Conservation (phyloP, 1,140 invertebrate species). For the Hydropsyche tenuis region DNA sequence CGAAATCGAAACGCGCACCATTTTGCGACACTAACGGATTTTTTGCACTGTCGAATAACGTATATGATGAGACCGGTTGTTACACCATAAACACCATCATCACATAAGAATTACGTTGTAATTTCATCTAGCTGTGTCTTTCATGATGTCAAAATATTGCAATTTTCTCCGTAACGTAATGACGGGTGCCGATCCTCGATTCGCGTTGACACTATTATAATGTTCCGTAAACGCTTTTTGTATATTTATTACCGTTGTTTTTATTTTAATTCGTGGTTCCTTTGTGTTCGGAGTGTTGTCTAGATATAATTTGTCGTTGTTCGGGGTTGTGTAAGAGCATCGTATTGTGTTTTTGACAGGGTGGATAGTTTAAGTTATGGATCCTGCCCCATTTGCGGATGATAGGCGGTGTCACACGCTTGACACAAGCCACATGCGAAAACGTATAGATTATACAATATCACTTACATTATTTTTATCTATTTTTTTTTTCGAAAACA, state of each 20-base stretch:
- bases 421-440: constrained; percentile 22
- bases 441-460: too few species aligned
- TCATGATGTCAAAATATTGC: background rate
- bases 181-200: too few species aligned
- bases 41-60: background rate
- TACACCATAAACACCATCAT: background rate
- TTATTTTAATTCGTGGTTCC: background rate
- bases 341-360: constrained; percentile 29
- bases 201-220: too few species aligned
- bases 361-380: constrained; percentile 33
- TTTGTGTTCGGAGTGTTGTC: background rate
- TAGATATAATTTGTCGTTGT: constrained; percentile 11
- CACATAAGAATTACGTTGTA: background rate
- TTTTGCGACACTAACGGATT: too few species aligned
- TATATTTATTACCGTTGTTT: too few species aligned
- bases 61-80: background rate
- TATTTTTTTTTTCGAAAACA: too few species aligned
- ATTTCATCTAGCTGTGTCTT: background rate
- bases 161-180: too few species aligned
- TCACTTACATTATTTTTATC: constrained; percentile 4
- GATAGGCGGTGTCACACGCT: constrained; percentile 20
- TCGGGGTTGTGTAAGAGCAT: background rate
- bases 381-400: constrained; percentile 17
- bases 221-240: too few species aligned
- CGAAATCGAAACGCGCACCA: too few species aligned